Evolutionary conservation across 2,797 vertebrate genomes (phyloP).

Genomic region (Pseudocheirus occidentalis): DNA sequence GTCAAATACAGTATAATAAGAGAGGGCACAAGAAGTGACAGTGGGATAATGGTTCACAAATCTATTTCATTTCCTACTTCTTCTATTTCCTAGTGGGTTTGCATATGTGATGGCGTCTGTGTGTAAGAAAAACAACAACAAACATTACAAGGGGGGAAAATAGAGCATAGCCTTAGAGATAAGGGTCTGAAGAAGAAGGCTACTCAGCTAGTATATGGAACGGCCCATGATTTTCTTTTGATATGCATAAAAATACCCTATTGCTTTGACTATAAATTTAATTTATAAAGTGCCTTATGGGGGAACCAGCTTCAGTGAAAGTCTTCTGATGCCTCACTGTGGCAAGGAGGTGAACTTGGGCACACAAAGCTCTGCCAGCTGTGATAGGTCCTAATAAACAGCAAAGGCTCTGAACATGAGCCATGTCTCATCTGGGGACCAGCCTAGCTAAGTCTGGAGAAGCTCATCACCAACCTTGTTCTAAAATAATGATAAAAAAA

Average conservation of each 20-base stretch:
- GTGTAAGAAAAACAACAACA: not conserved
- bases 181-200: not conserved
- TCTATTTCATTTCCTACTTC: not conserved
- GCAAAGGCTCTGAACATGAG: not conserved
- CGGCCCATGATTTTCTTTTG: not conserved
- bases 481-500: not conserved
- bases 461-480: not conserved
- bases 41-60: not conserved
- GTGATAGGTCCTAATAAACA: not conserved
- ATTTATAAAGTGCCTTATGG: not conserved
- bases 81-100: not conserved
- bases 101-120: not conserved
- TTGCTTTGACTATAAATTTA: not conserved
- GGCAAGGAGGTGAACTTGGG: not conserved
- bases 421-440: not conserved
- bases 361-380: not conserved
- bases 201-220: not conserved
- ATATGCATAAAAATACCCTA: not conserved
- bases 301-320: not conserved
- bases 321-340: not conserved
- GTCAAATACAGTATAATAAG: not conserved
- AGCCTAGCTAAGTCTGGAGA: not conserved
- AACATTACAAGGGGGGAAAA: not conserved
- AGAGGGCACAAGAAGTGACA: not conserved
- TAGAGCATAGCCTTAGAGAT: not conserved